Conservation (phyloP, 1,140 invertebrate species). For the Neoseiulus cucumeris region DNA sequence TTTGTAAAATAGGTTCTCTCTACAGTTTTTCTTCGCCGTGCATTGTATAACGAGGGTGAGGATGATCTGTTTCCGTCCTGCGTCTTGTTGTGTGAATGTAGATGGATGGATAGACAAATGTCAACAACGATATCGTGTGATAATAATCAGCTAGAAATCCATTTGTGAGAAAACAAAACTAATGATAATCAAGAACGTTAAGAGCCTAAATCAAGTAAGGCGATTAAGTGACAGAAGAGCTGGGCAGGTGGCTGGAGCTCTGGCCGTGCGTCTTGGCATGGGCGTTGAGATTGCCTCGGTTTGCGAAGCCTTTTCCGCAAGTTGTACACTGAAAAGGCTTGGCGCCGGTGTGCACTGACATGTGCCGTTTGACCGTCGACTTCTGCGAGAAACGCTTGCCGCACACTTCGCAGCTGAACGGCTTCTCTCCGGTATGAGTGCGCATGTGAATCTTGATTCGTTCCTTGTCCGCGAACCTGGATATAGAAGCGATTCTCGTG, state of each 20-base stretch:
- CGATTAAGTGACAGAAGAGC: background rate
- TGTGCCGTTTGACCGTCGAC: constrained; percentile 83
- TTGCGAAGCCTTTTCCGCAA: constrained; percentile 78
- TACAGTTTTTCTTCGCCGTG: too few relatives aligned
- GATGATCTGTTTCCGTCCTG: too few relatives aligned
- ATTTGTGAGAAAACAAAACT: too few relatives aligned
- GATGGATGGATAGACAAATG: too few relatives aligned
- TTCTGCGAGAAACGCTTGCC: constrained; percentile 42
- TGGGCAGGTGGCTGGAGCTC: background rate
- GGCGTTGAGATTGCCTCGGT: constrained; percentile 92
- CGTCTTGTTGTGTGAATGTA: too few relatives aligned
- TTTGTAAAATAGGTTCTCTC: too few relatives aligned
- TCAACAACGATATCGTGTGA: too few relatives aligned
- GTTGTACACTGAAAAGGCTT: constrained; percentile 74
- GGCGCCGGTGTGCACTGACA: constrained; percentile 83
- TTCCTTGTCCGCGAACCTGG: constrained; percentile 22
- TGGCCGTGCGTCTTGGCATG: constrained; percentile 84
- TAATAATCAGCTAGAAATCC: too few relatives aligned
- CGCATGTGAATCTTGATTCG: constrained; percentile 41
- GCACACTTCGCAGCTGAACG: constrained; percentile 33
- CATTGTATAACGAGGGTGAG: too few relatives aligned
- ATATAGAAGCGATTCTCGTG: background rate
- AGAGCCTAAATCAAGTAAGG: too few relatives aligned
- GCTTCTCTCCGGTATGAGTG: constrained; percentile 56
- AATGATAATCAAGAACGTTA: too few relatives aligned